These are phyloP conservation scores for Hybos culiciformis DNA, from an alignment of 2,888 invertebrate species.

Conservation along the genomic window DNA sequence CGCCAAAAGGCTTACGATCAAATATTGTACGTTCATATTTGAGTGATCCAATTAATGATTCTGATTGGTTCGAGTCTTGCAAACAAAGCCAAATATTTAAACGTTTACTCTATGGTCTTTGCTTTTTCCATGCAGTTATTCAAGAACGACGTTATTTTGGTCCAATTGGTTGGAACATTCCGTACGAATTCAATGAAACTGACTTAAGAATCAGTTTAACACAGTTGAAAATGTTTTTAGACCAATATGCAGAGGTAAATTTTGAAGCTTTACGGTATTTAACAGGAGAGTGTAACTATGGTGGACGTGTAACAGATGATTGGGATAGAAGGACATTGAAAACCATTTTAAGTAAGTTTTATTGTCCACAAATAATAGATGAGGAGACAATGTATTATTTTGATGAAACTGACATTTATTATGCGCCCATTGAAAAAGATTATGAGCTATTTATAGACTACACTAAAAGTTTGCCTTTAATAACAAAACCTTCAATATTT, in stretches of 20 bases:
- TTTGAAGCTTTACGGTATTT: conserved; percentile 79
- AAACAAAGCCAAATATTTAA: conserved; percentile 65
- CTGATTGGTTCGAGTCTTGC: conserved; percentile 77
- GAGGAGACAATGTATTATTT: conserved; percentile 46
- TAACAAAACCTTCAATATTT: conserved; percentile 72
- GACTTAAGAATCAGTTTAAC: conserved; percentile 79
- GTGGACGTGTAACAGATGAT: conserved; percentile 89
- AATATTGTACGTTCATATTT: conserved; percentile 74
- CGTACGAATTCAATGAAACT: conserved; percentile 92
- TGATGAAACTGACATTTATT: conserved; percentile 54
- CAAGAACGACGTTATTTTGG: conserved; percentile 88
- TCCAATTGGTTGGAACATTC: conserved; percentile 89
- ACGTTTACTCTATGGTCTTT: conserved; percentile 71
- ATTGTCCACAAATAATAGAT: conserved; percentile 52
- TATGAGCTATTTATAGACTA: conserved; percentile 56
- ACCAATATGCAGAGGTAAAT: conserved; percentile 66
- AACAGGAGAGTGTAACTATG: conserved; percentile 93
- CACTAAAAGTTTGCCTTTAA: conserved; percentile 56
- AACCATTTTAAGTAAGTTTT: conserved; percentile 70
- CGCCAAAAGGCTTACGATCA: conserved; percentile 74
- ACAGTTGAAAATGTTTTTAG: conserved; percentile 76
- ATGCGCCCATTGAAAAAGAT: conserved; percentile 57
- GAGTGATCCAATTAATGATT: conserved; percentile 75
- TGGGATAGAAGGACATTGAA: conserved; percentile 82
- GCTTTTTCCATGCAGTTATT: conserved; percentile 88